Evolutionary conservation across 1,140 invertebrate genomes (phyloP).

Genomic region (Radopholus similis): DNA sequence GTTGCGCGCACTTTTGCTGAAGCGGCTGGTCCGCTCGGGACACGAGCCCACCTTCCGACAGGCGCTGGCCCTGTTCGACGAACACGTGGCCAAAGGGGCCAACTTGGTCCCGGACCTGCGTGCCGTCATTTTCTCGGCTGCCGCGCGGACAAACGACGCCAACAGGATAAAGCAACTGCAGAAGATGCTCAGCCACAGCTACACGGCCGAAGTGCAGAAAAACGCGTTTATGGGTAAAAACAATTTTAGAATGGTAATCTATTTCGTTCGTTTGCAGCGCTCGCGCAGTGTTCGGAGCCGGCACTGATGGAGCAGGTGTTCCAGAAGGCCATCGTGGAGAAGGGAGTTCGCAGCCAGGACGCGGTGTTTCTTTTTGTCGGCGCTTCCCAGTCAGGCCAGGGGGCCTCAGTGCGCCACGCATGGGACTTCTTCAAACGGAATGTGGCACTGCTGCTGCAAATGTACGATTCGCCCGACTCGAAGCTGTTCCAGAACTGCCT

Average conservation of each 20-base stretch:
- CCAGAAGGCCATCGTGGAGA: conserved; percentile 71
- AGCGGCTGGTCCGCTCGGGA: conserved; percentile 74
- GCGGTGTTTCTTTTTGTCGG: conserved; percentile 78
- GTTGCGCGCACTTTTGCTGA: conserved; percentile 79
- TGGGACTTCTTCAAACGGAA: conserved; percentile 89
- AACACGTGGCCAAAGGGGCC: conserved; percentile 68
- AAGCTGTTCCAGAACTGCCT: conserved; percentile 51
- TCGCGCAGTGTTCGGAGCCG: conserved; percentile 74
- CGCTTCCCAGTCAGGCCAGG: conserved; percentile 70
- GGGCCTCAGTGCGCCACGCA: too few species aligned
- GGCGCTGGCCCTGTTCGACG: conserved; percentile 70
- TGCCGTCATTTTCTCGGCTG: conserved; percentile 74
- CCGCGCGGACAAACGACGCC: conserved; percentile 71
- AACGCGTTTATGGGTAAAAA: too few species aligned
- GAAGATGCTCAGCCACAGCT: too few species aligned
- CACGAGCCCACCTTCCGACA: conserved; percentile 74
- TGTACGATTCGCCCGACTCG: conserved; percentile 42
- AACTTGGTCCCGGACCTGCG: conserved; percentile 79
- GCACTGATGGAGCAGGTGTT: conserved; percentile 17
- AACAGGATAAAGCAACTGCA: conserved; percentile 75
- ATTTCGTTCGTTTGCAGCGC: conserved; percentile 75
- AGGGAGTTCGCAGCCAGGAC: conserved; percentile 84
- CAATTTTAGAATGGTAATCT: conserved; percentile 88
- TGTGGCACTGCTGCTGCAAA: conserved; percentile 67
- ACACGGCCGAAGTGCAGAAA: conserved; percentile 77